phyloP scores from a whole-genome alignment of 1,140 invertebrate species.

The Lepidotrigona ventralis region DNA sequence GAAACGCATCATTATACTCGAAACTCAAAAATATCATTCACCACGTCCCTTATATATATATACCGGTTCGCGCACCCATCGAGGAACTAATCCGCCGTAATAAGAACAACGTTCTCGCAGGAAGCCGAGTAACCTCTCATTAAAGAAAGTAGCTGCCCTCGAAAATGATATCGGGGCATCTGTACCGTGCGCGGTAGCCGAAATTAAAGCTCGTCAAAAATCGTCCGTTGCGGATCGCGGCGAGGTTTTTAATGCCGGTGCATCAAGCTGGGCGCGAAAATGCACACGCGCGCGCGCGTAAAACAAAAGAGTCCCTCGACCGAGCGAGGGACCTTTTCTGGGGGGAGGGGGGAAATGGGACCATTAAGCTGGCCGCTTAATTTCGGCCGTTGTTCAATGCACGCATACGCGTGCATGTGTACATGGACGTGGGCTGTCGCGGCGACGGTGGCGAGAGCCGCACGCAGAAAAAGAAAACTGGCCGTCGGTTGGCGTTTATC shows the following conservation, averaged over 20 bases:
- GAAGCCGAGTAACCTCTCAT: not conserved
- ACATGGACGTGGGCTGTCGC: not conserved
- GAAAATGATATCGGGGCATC: constrained; percentile 6
- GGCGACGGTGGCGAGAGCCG: not conserved
- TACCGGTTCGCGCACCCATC: too few relatives aligned
- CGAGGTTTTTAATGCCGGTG: not conserved
- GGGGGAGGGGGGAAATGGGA: too few relatives aligned
- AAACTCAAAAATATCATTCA: not conserved
- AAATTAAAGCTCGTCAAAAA: constrained; percentile 5
- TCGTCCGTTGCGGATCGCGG: not conserved
- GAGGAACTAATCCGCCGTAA: not conserved
- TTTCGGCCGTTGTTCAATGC: not conserved
- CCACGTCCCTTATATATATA: not conserved
- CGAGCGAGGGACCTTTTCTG: constrained; percentile 2
- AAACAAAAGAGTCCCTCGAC: not conserved
- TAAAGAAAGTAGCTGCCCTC: not conserved
- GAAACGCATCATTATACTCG: too few relatives aligned
- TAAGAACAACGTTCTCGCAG: not conserved
- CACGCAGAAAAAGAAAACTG: not conserved
- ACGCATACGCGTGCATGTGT: too few relatives aligned
- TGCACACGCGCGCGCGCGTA: not conserved
- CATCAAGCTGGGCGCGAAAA: constrained; percentile 5
- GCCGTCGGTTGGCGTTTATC: not conserved
- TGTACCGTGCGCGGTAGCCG: not conserved
- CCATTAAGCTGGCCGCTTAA: constrained; percentile 15